Conservation (phyloP, 2,113 vertebrate genomes). For the Otocyon megalotis region DNA sequence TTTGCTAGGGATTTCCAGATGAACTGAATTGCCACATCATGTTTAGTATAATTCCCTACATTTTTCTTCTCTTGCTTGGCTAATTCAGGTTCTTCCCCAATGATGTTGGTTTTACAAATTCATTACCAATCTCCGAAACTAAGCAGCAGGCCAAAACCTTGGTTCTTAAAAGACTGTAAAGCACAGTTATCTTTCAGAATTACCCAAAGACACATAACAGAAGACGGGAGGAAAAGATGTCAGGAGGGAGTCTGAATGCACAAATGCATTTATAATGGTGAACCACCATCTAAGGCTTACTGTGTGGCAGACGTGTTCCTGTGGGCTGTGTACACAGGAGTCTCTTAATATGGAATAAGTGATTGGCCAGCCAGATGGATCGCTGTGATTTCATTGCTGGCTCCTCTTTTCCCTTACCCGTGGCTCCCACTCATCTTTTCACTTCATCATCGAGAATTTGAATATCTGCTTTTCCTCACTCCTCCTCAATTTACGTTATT, state of each 20-base stretch:
- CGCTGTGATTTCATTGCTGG: background rate
- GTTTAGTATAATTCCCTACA: background rate
- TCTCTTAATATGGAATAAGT: background rate
- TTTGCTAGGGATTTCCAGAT: background rate
- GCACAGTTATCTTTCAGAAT: background rate
- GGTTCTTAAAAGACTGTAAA: background rate
- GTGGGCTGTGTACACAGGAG: fast-evolving
- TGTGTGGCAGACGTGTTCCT: fast-evolving
- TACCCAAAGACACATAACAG: background rate
- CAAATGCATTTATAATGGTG: background rate
- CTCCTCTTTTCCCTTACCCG: background rate
- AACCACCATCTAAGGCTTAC: fast-evolving
- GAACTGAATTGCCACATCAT: background rate
- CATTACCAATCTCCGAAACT: background rate
- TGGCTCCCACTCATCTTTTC: background rate
- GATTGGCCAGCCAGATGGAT: background rate
- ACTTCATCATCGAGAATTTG: background rate
- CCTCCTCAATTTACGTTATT: background rate
- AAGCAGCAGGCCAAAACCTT: background rate
- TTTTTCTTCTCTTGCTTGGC: background rate
- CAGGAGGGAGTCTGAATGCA: background rate
- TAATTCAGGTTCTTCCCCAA: background rate
- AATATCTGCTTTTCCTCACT: background rate
- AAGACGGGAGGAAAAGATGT: background rate
- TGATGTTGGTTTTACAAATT: background rate